A percentile compares a stretch with the other conserved stretches of the same genome.
Conservation (phyloP, 2,888 invertebrate genomes). For the Terebella lapidaria region DNA sequence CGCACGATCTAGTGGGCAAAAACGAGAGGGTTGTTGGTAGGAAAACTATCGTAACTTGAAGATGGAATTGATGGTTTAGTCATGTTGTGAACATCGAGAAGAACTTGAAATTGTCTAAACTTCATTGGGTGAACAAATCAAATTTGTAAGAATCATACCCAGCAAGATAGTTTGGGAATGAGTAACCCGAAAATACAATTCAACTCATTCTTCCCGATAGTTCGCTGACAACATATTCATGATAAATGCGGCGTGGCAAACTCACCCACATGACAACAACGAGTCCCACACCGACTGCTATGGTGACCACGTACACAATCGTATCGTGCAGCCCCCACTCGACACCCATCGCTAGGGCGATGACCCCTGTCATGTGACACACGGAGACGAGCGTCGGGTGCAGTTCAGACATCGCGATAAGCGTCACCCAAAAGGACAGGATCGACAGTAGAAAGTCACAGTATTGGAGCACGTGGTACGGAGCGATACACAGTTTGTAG, state of each 20-base stretch:
- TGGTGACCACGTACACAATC: conserved; percentile 73
- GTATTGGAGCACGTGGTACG: conserved; percentile 74
- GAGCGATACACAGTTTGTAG: conserved; percentile 72
- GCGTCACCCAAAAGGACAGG: conserved; percentile 81
- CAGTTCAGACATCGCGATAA: conserved; percentile 77
- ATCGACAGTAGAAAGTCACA: conserved; percentile 85
- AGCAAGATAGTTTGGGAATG: too few relatives aligned
- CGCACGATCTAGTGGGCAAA: conserved; percentile 7
- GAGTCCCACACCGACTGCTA: conserved; percentile 65
- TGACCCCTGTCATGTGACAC: conserved; percentile 71
- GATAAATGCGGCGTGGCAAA: too few relatives aligned
- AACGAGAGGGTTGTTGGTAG: too few relatives aligned
- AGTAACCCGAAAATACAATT: too few relatives aligned
- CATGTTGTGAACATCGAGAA: too few relatives aligned
- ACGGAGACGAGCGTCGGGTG: conserved; percentile 59
- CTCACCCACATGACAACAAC: conserved; percentile 69
- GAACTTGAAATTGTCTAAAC: too few relatives aligned
- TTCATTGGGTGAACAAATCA: too few relatives aligned
- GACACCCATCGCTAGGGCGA: conserved; percentile 73
- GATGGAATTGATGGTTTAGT: too few relatives aligned
- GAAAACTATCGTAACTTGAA: too few relatives aligned
- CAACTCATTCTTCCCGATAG: too few relatives aligned
- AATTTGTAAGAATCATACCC: too few relatives aligned
- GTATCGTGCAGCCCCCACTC: conserved; percentile 78
- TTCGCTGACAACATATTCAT: too few relatives aligned